Base-by-base conservation (phyloP, 2,797 vertebrate species). In the Onychomys arenicola region DNA sequence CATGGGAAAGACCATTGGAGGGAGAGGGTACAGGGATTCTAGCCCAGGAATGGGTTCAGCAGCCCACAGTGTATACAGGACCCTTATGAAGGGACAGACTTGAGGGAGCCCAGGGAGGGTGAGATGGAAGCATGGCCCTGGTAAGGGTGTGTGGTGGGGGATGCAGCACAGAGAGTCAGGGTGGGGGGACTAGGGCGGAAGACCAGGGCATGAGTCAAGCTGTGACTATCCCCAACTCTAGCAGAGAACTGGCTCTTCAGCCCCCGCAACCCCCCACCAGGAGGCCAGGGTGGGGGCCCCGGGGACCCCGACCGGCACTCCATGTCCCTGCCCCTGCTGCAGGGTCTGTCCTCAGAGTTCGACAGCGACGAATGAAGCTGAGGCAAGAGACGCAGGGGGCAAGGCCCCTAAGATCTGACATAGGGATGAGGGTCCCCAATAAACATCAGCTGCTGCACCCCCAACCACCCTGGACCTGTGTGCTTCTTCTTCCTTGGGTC, bases 281-380 rank as follows among this genome's bases (percentile, higher is more conserved):
- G 97, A 88, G 82, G 59, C 87, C 82, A 96, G 95, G 97, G 96
- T 84, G 97, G 97, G 94, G 96, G 91, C 84, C 97, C 97, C 67
- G 82, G 97, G 65, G 97, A 98, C 65, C 97, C 97, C 4, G 97
- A 98, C 67, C 94, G 96, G 91, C 97, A 97, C 97, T 97, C 97
- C 97, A 98, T 98, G 98, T 98, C 98, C 61, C 97, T 98, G 97
- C 98, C 98, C 93, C 97, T 98, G 97, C 98, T 98, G 96, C 97
- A 97, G 96, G 96, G 97, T 93, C 87, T 94, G 46, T 93, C 92
- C 75, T 97, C 96, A 0, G 98, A 98, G 63, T 98, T 98, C 81
- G 98, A 98, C 98, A 98, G 97, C 37, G 97, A 98, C 67, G 95
- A 97, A 59, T 98, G 94, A 98, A 93, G 92, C 63, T 85, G 92